These are phyloP conservation scores for Drosophila trichaetosa DNA, from an alignment of 2,888 invertebrate species.

Conservation along the genomic window DNA sequence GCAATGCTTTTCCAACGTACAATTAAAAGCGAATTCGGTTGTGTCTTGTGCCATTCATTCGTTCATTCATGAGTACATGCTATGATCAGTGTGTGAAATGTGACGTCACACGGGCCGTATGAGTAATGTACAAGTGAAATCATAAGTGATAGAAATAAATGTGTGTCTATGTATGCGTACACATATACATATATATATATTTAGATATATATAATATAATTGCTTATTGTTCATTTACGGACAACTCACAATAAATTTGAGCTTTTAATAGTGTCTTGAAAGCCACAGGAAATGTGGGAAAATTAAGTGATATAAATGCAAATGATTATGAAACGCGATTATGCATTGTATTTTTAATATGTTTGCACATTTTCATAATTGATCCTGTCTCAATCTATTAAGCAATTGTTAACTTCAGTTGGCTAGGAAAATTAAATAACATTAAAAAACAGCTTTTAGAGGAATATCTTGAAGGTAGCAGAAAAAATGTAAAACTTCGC, in stretches of 20 bases:
- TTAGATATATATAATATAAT: background rate
- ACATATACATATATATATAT: background rate
- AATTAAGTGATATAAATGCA: slow-evolving; percentile 7
- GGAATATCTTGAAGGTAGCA: background rate
- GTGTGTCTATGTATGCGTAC: background rate
- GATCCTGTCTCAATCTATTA: background rate
- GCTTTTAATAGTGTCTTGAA: background rate
- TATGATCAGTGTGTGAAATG: slow-evolving; percentile 24
- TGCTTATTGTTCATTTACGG: slow-evolving; percentile 4
- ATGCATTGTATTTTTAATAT: background rate
- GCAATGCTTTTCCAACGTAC: slow-evolving; percentile 10
- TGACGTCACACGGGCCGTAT: slow-evolving; percentile 59
- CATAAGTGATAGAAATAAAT: slow-evolving; percentile 11
- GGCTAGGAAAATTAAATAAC: background rate
- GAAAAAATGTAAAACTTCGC: background rate
- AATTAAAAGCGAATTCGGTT: slow-evolving; percentile 31
- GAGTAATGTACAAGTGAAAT: slow-evolving; percentile 47
- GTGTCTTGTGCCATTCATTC: slow-evolving; percentile 8
- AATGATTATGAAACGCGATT: background rate
- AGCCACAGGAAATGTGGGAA: slow-evolving; percentile 2
- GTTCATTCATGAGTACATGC: slow-evolving; percentile 30
- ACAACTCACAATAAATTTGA: background rate
- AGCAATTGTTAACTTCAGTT: background rate
- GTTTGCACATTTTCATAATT: background rate
- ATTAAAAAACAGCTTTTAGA: background rate